Evolutionary conservation across 2,888 invertebrate genomes (phyloP).

Genomic region (Erynnis tages): DNA sequence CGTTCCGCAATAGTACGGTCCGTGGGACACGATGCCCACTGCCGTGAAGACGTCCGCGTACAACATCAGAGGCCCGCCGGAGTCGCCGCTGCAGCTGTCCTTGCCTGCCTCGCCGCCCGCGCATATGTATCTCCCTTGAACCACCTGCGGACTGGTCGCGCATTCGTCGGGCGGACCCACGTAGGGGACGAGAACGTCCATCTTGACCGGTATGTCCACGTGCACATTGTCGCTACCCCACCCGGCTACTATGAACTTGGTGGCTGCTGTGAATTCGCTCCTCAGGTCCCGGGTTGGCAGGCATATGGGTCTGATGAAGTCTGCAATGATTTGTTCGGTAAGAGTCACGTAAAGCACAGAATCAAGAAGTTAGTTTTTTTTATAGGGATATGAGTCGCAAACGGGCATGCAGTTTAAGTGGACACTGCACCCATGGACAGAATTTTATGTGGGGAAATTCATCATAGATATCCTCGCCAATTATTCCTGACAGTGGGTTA

Average conservation of each 20-base stretch:
- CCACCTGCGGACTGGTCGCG: background rate
- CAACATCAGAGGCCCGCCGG: conserved; percentile 85
- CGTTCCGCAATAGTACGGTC: conserved; percentile 25
- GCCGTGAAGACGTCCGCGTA: conserved; percentile 28
- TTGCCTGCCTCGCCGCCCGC: conserved; percentile 70
- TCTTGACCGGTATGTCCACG: conserved; percentile 45
- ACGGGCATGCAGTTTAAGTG: too few relatives aligned
- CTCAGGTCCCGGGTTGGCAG: conserved; percentile 40
- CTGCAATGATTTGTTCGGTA: conserved; percentile 35
- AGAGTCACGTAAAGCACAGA: too few relatives aligned
- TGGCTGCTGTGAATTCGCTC: conserved; percentile 25
- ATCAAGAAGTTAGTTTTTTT: too few relatives aligned
- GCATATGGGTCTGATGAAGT: conserved; percentile 50
- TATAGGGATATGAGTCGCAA: too few relatives aligned
- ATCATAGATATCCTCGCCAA: too few relatives aligned
- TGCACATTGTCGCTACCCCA: conserved; percentile 66
- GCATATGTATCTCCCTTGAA: conserved; percentile 36
- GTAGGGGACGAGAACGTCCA: conserved; percentile 39
- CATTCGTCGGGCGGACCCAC: conserved; percentile 29
- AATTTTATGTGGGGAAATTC: too few relatives aligned
- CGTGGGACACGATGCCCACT: conserved; percentile 34
- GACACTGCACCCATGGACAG: too few relatives aligned
- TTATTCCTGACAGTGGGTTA: too few relatives aligned
- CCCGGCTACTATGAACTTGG: conserved; percentile 52
- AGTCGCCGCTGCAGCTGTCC: conserved; percentile 85